These are phyloP conservation scores for Elysia crispata DNA, from an alignment of 2,888 invertebrate species.

Conservation along the genomic window DNA sequence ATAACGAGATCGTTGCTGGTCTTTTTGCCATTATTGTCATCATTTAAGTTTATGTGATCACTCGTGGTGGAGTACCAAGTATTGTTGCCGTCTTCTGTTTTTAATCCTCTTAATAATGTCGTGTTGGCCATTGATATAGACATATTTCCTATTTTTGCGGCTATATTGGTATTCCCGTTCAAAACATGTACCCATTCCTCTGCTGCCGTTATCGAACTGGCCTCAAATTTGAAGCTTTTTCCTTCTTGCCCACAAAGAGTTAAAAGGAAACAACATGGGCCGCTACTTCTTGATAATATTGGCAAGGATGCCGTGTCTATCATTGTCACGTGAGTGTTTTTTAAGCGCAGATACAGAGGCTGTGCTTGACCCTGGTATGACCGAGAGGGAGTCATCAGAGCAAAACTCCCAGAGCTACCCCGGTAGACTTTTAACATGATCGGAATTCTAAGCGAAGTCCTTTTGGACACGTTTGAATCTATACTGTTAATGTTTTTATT, in stretches of 20 bases:
- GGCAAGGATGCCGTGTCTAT: neutral
- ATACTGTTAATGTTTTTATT: no score
- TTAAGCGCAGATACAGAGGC: slow-evolving; percentile 33
- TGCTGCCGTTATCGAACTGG: slow-evolving; percentile 24
- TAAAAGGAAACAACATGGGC: slow-evolving; percentile 28
- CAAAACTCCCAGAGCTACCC: slow-evolving; percentile 28
- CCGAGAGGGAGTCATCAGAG: slow-evolving; percentile 16
- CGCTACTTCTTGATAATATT: neutral
- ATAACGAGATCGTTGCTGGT: no score
- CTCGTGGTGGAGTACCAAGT: no score
- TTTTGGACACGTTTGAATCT: neutral
- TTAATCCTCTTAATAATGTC: no score
- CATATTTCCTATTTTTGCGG: neutral
- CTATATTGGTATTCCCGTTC: neutral
- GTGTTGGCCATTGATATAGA: no score
- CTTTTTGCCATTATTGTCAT: no score
- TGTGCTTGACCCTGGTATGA: neutral
- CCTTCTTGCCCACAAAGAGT: neutral
- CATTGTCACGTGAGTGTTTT: slow-evolving; percentile 25
- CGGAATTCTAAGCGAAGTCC: neutral
- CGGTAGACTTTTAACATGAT: slow-evolving; percentile 37
- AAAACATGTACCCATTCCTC: slow-evolving; percentile 28
- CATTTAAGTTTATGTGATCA: no score
- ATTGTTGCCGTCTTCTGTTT: no score
- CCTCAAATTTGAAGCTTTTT: slow-evolving; percentile 31